Evolutionary conservation across 37 sponge, comb jelly and placozoan genomes (phyloP), one percentile per base, ranked within the genome.

Genomic region (Beroe forskalii): DNA sequence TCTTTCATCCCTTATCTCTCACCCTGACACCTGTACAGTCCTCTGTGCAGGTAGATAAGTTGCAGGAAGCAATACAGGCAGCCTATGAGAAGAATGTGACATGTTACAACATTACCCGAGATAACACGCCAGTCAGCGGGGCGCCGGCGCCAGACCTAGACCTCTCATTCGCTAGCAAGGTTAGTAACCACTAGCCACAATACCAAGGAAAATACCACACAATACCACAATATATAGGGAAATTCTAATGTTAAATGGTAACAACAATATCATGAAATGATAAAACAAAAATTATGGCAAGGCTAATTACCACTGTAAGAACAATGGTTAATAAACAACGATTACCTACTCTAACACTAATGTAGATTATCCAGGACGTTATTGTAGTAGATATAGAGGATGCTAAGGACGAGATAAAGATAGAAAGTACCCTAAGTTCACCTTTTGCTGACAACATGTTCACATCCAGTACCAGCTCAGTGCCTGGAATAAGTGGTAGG

Each of bases 381-480:
- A 41, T 80, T 23, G 31, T 80, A 23, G 86, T 80, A 27, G 86
- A 80, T 43, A 80, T 80, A 44, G 86, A 80, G 40, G 86, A 80
- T 44, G 40, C 31, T 6, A 80, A 80, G 55, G 86, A 80, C 22
- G 86, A 80, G 27, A 43, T 35, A 48, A 80, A 44, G 55, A 80
- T 80, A 1, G 86, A 41, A 27, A 41, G 40, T 27, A 33, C 86
- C 27, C 86, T 80, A 1, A 44, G 23, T 22, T 43, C 86, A n/a
- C 86, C 40, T 25, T 80, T 80, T 43, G 40, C 48, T 3, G 86
- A 80, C 27, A 43, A 80, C 86, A 80, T 80, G 55, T 80, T 30
- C 55, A 80, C 86, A 4, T 44, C 55, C 55, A 80, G 86, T 43
- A 23, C 55, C 1, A 43, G 86, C n/a, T 6, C 44, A 1, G 86